These are phyloP conservation scores for Ptycholaimellus sp. DNA, from an alignment of 2,888 invertebrate species.

Conservation along the genomic window DNA sequence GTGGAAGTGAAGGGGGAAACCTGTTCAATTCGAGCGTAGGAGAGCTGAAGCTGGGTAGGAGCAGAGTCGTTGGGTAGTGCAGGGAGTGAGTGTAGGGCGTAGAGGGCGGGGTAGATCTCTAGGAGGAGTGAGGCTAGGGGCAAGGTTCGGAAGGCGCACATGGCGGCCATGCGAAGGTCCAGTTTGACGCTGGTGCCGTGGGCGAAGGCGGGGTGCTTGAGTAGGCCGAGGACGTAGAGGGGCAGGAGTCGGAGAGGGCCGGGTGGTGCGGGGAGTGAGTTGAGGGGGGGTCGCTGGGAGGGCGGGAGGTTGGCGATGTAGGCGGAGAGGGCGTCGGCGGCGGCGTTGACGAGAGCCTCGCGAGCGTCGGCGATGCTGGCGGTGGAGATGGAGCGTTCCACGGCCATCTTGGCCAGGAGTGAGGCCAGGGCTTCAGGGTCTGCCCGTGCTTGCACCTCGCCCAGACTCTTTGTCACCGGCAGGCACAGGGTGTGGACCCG, in stretches of 20 bases:
- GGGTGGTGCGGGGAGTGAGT: conserved; percentile 8
- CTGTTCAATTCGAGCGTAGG: conserved; percentile 47
- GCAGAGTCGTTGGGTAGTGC: conserved; percentile 2
- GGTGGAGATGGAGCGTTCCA: conserved; percentile 63
- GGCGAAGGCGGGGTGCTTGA: conserved; percentile 68
- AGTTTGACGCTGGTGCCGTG: conserved; percentile 60
- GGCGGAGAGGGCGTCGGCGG: conserved; percentile 53
- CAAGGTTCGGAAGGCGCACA: conserved; percentile 71
- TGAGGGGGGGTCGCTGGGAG: not conserved
- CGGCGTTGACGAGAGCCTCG: conserved; percentile 84
- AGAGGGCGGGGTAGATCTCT: conserved; percentile 68
- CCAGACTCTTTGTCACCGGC: conserved; percentile 57
- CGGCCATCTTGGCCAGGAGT: conserved; percentile 85
- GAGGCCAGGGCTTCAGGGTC: conserved; percentile 81
- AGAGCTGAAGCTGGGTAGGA: conserved; percentile 47
- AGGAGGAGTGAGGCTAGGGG: conserved; percentile 58
- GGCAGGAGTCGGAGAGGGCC: conserved; percentile 49
- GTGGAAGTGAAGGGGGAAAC: no score
- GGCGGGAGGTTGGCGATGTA: conserved; percentile 15
- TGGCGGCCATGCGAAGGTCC: conserved; percentile 71
- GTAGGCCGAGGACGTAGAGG: conserved; percentile 57
- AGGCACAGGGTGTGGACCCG: conserved; percentile 87
- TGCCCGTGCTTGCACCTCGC: conserved; percentile 60
- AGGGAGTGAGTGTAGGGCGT: conserved; percentile 44
- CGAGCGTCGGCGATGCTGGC: conserved; percentile 67